Conservation (phyloP, 2,888 invertebrate genomes). For the Salpingus planirostris region DNA sequence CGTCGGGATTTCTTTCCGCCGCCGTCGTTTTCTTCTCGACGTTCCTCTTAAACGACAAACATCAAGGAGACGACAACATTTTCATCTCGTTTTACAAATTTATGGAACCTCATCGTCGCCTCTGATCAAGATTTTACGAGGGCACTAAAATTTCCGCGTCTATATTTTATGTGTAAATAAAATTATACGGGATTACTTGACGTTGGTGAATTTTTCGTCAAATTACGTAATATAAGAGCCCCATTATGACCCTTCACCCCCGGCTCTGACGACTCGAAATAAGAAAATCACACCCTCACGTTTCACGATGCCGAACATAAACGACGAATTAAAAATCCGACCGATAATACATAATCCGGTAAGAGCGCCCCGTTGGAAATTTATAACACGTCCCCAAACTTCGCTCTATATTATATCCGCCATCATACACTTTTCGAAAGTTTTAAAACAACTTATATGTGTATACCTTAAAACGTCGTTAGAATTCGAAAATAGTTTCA, state of each 20-base stretch:
- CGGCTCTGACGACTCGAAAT: too few relatives aligned
- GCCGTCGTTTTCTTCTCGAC: conserved; percentile 8
- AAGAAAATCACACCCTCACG: too few relatives aligned
- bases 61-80: conserved; percentile 10
- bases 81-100: conserved; percentile 12
- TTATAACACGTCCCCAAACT: conserved; percentile 26
- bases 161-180: conserved; percentile 16
- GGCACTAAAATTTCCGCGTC: conserved; percentile 11
- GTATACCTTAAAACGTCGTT: conserved; percentile 22
- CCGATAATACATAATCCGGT: too few relatives aligned
- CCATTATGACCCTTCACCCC: too few relatives aligned
- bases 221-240: too few relatives aligned
- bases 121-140: conserved; percentile 16
- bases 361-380: conserved; percentile 26
- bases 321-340: too few relatives aligned
- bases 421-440: conserved; percentile 25
- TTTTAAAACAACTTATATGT: conserved; percentile 22
- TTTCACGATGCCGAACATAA: too few relatives aligned
- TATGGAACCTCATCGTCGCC: conserved; percentile 14
- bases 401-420: conserved; percentile 23
- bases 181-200: conserved; percentile 14
- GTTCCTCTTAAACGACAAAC: conserved; percentile 7
- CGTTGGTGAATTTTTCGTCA: conserved; percentile 43
- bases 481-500: conserved; percentile 24
- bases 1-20: conserved; percentile 5